Evolutionary conservation across 2,888 invertebrate genomes (phyloP), one percentile per base, ranked within the genome.

Genomic region (Amphipyra tragopoginis): DNA sequence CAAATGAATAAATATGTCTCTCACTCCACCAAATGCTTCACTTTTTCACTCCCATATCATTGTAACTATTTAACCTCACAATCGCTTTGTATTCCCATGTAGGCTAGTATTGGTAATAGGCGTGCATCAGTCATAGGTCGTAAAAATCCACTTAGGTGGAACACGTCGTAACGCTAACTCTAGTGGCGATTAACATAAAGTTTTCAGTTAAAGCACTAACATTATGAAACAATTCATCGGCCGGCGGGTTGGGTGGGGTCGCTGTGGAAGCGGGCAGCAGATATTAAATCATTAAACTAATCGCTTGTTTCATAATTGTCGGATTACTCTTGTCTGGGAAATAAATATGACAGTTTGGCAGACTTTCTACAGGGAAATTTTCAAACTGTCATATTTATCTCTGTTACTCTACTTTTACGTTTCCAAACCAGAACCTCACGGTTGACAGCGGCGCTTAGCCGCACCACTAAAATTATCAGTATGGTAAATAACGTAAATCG

Each of bases 201-300:
- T 77, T 83, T 78, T 76, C 77, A 77, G 73, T 76, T 77, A 73
- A 77, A 68, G 72, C 67, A 76, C 81, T 74, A 82, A 77, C 78
- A 79, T 80, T 79, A 81, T 80, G 75, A 81, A 83, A 80, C 82
- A 83, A 83, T 83, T 79, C 83, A 76, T 75, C 65, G 67, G 59
- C 62, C 34, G 59, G 52, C 59, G 44, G 54, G n/a, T 21, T 21
- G 13, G 43, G 60, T 56, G 33, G 29, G 60, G 68, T 44, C 15
- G 5, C 8, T 52, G 26, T 78, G 42, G 0, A 0, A 14, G 65
- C 67, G 65, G 21, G 5, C 0, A 11, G 15, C 0, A 15, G 11
- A n/a, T 7, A n/a, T n/a, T n/a, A n/a, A n/a, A n/a, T n/a, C n/a
- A n/a, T n/a, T n/a, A n/a, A n/a, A n/a, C n/a, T n/a, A n/a, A n/a